A percentile compares a stretch with the other conserved stretches of the same genome.
These are phyloP conservation scores for Epirrita christyi DNA, from an alignment of 2,888 invertebrate species.

Conservation along the genomic window DNA sequence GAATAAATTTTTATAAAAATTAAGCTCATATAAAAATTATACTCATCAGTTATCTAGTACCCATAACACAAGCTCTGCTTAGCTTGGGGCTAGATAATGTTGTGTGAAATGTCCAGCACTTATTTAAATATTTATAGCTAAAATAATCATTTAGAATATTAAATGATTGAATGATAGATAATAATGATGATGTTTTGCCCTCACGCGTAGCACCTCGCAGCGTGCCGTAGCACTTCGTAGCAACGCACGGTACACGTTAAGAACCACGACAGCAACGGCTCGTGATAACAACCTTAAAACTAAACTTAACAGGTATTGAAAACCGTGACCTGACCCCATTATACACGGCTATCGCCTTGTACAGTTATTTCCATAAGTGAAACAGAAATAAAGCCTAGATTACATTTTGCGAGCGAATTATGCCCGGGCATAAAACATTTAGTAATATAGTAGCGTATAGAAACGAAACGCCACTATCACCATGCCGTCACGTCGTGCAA, in stretches of 20 bases:
- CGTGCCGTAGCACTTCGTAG: too few relatives aligned
- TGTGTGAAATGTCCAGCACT: too few relatives aligned
- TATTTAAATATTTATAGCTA: too few relatives aligned
- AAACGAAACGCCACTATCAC: conserved; percentile 2
- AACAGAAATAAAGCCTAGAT: conserved; percentile 35
- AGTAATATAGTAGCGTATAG: background rate
- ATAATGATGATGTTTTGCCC: too few relatives aligned
- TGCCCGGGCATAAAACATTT: conserved; percentile 14
- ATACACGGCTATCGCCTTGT: conserved; percentile 41
- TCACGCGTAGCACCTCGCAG: background rate
- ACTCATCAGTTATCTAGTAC: too few relatives aligned
- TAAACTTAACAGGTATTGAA: conserved; percentile 30
- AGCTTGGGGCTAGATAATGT: too few relatives aligned
- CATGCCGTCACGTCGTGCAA: too few relatives aligned
- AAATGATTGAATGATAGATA: too few relatives aligned
- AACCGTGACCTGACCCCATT: conserved; percentile 63
- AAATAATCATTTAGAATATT: too few relatives aligned
- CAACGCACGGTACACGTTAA: background rate
- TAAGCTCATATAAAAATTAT: too few relatives aligned
- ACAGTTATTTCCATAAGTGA: conserved; percentile 35
- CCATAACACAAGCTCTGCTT: too few relatives aligned
- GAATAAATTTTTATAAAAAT: too few relatives aligned
- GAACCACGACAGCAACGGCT: background rate
- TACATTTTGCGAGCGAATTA: conserved; percentile 35
- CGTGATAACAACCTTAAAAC: conserved; percentile 8